Evolutionary conservation across 2,113 vertebrate species (phyloP).

Genomic region (Cariama cristata): DNA sequence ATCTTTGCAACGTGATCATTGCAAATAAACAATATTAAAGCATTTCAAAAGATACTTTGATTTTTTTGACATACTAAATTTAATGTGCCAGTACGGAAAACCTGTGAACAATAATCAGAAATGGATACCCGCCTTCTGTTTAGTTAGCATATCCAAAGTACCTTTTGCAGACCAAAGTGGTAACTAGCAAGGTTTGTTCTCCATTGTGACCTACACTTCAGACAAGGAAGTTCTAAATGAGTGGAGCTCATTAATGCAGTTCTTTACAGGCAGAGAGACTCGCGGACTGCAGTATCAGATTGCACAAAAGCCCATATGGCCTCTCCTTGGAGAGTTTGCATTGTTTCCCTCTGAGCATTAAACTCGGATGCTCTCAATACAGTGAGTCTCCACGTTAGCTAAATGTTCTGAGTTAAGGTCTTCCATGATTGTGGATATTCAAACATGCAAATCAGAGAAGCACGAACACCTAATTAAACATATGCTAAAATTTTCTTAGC

Average conservation of each 20-base stretch:
- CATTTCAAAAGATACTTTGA: not conserved
- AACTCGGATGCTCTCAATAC: not conserved
- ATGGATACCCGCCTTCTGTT: accelerated
- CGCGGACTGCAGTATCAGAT: not conserved
- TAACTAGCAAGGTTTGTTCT: not conserved
- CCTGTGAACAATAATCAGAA: not conserved
- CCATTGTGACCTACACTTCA: not conserved
- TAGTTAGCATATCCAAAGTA: not conserved
- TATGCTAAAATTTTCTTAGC: not conserved
- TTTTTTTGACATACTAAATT: not conserved
- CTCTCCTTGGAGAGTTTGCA: not conserved
- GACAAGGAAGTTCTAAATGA: not conserved
- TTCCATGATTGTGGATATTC: not conserved
- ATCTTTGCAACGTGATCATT: not conserved
- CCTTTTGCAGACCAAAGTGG: accelerated
- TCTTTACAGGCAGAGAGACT: not conserved
- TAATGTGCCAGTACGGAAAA: not conserved
- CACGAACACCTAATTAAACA: not conserved
- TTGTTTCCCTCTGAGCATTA: not conserved
- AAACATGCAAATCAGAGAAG: not conserved
- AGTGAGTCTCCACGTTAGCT: not conserved
- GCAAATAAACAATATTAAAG: not conserved
- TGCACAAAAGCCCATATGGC: not conserved
- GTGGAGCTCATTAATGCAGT: not conserved
- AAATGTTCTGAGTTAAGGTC: not conserved